Percentiles rank a stretch among this genome's conserved stretches.
Conservation (phyloP, 1,140 invertebrate species). For the Rhagoletis zephyria region DNA sequence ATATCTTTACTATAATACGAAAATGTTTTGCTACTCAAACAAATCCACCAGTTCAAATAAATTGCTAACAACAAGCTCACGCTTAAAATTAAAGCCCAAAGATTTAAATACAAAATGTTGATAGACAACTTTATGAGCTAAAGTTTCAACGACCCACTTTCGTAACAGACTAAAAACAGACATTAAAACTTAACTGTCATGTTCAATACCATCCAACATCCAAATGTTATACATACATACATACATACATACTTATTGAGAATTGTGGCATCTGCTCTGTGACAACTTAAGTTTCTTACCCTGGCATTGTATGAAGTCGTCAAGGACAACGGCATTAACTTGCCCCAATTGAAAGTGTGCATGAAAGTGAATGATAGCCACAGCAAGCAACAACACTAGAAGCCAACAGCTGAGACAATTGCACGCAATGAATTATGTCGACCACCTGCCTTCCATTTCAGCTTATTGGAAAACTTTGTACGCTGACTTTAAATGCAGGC, state of each 20-base stretch:
- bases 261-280: slow-evolving; percentile 24
- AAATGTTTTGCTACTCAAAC: too few species aligned
- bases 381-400: background rate
- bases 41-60: too few species aligned
- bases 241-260: background rate
- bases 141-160: slow-evolving; percentile 22
- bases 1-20: too few species aligned
- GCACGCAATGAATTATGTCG: slow-evolving; percentile 49
- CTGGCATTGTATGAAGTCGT: slow-evolving; percentile 12
- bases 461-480: slow-evolving; percentile 47
- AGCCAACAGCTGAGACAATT: slow-evolving; percentile 41
- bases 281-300: slow-evolving; percentile 46
- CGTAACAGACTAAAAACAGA: background rate
- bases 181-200: background rate
- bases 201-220: background rate
- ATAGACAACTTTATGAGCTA: background rate
- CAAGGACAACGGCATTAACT: slow-evolving; percentile 29
- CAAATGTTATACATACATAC: background rate
- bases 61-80: too few species aligned
- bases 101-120: background rate
- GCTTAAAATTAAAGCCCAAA: background rate
- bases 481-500: slow-evolving; percentile 16
- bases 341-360: background rate
- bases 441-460: slow-evolving; percentile 29
- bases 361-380: background rate